phyloP scores from a whole-genome alignment of 30 jellyfish, hydroid and myxozoan genomes.

The Turritopsis dohrnii region DNA sequence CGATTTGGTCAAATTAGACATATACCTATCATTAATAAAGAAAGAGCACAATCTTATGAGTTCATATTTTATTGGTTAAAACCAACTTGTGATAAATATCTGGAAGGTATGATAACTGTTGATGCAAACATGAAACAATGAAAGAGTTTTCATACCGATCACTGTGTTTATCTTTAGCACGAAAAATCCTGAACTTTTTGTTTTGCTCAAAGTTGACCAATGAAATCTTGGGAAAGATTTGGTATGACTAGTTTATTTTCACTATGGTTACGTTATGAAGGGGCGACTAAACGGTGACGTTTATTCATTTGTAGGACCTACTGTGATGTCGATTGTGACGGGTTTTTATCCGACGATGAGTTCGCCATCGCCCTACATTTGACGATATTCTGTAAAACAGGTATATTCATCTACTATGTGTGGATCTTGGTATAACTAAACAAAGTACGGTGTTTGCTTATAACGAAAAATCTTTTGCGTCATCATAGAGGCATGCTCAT shows the following conservation, averaged over 20 bases:
- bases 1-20: neutral
- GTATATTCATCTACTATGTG: neutral
- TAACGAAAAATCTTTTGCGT: neutral
- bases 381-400: neutral
- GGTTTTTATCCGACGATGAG: neutral
- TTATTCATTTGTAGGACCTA: neutral
- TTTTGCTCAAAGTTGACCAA: neutral
- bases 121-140: no score
- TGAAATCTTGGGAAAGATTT: neutral
- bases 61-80: conserved; percentile 5
- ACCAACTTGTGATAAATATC: neutral
- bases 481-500: neutral
- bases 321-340: conserved; percentile 3
- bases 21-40: neutral
- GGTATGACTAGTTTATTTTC: neutral
- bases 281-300: neutral
- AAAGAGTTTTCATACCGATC: no score
- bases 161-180: conserved; percentile 15
- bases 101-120: no score
- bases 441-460: neutral
- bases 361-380: neutral
- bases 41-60: neutral
- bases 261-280: no score
- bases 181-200: conserved; percentile 5
- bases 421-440: neutral